Percentiles rank a stretch among this genome's conserved stretches.
phyloP scores from a whole-genome alignment of 2,113 vertebrate genomes.

The Petromus typicus region DNA sequence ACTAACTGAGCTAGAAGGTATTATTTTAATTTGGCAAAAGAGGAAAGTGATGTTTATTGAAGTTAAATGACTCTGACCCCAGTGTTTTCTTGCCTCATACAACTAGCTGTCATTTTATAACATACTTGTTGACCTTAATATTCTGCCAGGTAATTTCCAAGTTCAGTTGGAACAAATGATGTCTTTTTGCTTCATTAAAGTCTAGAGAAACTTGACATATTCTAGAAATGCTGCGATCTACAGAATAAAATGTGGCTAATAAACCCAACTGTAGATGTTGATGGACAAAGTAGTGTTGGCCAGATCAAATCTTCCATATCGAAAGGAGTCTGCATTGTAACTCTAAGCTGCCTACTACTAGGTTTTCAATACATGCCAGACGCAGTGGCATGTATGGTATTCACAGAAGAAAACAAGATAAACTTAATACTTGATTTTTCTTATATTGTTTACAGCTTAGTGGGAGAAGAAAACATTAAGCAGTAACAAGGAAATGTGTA shows the following conservation, averaged over 20 bases:
- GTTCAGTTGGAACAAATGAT: not conserved
- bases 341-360: too few species aligned
- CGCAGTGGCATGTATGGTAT: not conserved
- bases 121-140: not conserved
- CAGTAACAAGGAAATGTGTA: not conserved
- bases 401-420: not conserved
- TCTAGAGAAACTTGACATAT: not conserved
- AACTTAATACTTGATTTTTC: not conserved
- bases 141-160: not conserved
- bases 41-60: not conserved
- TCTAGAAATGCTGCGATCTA: not conserved
- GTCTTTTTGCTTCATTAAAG: not conserved
- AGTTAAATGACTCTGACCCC: not conserved
- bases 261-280: not conserved
- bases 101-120: constrained; percentile 33
- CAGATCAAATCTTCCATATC: not conserved
- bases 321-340: not conserved
- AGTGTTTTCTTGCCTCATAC: not conserved
- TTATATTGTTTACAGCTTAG: not conserved
- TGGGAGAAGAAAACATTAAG: not conserved
- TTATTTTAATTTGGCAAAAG: constrained; percentile 1
- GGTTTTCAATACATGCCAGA: too few species aligned
- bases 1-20: not conserved
- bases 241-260: not conserved
- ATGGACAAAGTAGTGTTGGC: not conserved